Percentiles rank a stretch among this genome's conserved stretches.
Conservation (phyloP, 2,113 vertebrate species). For the Oceanodroma tethys region DNA sequence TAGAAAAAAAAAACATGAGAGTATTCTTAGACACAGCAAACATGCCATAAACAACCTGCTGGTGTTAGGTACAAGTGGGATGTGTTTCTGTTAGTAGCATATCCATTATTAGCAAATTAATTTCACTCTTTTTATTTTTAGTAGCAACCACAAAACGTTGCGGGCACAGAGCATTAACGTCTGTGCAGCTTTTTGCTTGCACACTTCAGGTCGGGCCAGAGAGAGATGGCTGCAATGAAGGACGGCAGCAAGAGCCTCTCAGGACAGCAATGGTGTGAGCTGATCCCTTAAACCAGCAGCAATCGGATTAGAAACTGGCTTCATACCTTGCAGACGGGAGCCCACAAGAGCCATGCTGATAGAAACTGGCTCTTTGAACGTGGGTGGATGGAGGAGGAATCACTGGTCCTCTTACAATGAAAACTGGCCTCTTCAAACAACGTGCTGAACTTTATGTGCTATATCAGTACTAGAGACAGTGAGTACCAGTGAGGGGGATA, state of each 20-base stretch:
- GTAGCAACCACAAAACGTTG: background rate
- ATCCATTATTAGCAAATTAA: constrained; percentile 32
- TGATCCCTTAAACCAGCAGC: background rate
- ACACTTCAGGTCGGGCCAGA: background rate
- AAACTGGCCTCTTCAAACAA: background rate
- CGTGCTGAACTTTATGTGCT: background rate
- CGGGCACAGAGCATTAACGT: background rate
- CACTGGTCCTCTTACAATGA: background rate
- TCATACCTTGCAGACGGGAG: background rate
- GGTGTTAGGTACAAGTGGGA: background rate
- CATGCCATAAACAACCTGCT: background rate
- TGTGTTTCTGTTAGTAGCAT: background rate
- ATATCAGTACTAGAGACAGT: background rate
- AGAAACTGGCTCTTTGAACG: background rate
- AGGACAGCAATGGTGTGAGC: background rate
- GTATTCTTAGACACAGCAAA: constrained; percentile 16
- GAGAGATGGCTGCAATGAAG: background rate
- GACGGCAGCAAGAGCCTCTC: background rate
- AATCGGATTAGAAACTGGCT: fast-evolving
- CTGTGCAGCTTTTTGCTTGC: background rate
- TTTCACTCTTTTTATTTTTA: constrained; percentile 18
- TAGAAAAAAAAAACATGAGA: background rate
- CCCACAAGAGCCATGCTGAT: background rate
- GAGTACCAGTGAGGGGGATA: background rate
- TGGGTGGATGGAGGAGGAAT: background rate